Base-by-base conservation (phyloP, 2,888 invertebrate genomes). In the Rhingia campestris region DNA sequence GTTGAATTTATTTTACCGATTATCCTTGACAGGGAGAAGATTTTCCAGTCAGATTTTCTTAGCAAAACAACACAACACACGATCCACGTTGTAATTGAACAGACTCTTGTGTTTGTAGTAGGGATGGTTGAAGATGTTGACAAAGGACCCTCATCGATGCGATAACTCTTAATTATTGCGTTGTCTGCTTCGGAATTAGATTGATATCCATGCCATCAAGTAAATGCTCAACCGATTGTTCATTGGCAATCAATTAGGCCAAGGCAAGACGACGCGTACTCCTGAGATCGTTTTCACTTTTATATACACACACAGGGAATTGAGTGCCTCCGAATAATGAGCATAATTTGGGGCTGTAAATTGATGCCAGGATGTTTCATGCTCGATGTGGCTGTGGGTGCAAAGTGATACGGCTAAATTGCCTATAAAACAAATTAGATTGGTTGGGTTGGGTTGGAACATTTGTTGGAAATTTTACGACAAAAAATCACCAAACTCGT, bases 81-180 rank as follows among this genome's bases (percentile, higher is more conserved):
- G 12, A 12, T 14, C n/a, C 43, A 10, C 33, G 61, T 14, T 45
- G 73, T 73, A 73, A 73, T 64, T 64, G 54, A 39, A 53, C 32
- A 63, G 63, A 43, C 63, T 64, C 7, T 22, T 22, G 22, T 22
- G 54, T 39, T 63, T 10, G 4, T 14, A 47, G 45, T 51, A 12
- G 33, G 30, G 37, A 10, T 54, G 12, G 0, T 43, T 6, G 12
- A 22, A 14, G 45, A 37, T 47, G 35, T 32, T 59, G 53, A 66
- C 45, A 69, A 43, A 47, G 51, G 30, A 12, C 47, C 47, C 56
- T 69, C 54, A 22, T 58, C 54, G 63, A 69, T 58, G 56, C 33
- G 69, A 58, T 75, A 69, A n/a, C 39, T 51, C 64, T 81, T 75
- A 69, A 75, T 75, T 69, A 75, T 70, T 47, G 39, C 47, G 64